Conservation (phyloP, 2,797 vertebrate genomes). For the Danionella dracula region DNA sequence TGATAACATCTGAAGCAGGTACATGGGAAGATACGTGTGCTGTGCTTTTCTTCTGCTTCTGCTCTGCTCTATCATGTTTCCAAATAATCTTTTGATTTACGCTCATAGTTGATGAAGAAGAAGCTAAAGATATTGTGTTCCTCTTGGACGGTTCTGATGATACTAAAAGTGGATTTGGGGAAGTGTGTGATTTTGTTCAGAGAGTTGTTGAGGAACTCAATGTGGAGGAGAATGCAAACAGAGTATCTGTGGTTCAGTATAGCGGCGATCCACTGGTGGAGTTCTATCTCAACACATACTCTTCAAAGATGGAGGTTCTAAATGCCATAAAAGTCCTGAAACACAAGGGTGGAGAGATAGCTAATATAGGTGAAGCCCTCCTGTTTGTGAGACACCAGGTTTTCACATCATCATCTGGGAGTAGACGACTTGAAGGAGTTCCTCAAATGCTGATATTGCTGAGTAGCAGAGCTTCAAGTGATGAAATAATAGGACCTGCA, state of each 20-base stretch:
- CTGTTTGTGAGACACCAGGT: conserved; percentile 80
- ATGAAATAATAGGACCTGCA: conserved; percentile 73
- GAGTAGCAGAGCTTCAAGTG: conserved; percentile 72
- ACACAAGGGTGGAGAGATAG: conserved; percentile 71
- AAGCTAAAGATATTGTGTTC: conserved; percentile 86
- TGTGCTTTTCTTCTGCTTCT: neutral
- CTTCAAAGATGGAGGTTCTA: conserved; percentile 68
- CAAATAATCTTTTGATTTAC: conserved; percentile 34
- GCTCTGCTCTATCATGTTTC: conserved; percentile 26
- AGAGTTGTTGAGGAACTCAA: conserved; percentile 76
- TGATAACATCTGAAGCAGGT: too few relatives aligned
- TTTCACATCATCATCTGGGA: conserved; percentile 76
- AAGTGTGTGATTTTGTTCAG: conserved; percentile 78
- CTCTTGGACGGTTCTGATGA: conserved; percentile 85
- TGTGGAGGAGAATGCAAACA: conserved; percentile 71
- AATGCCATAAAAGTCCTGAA: conserved; percentile 65
- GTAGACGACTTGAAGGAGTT: conserved; percentile 73
- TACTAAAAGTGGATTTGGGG: conserved; percentile 73
- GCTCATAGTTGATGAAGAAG: conserved; percentile 58
- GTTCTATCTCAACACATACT: conserved; percentile 79
- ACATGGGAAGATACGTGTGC: too few relatives aligned
- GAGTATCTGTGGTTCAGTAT: conserved; percentile 81
- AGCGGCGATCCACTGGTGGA: conserved; percentile 67
- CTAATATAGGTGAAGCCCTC: conserved; percentile 78
- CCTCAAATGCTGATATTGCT: conserved; percentile 82